Base-by-base conservation (phyloP, 2,888 invertebrate species). In the Pristionchus fissidentatus region DNA sequence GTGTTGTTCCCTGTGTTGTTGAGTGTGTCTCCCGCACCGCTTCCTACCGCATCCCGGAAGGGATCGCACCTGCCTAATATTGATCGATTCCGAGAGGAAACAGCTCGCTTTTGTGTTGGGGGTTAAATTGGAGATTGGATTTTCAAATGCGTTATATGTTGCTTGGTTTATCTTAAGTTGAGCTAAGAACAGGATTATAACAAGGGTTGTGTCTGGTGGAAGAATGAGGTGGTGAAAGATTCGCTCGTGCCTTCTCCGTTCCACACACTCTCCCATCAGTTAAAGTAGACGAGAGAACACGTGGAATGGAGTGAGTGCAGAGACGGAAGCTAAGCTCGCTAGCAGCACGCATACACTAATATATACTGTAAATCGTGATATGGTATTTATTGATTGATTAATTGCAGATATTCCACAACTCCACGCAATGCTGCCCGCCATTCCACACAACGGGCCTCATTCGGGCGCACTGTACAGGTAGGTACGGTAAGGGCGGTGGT, bases 1-100 rank as follows among this genome's bases (percentile, higher is more conserved):
- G 66, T 66, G 66, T 38, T 38, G 19, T 38, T 66, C 66, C 66
- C 38, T 66, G 66, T 66, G 66, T 66, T n/a, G n/a, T n/a, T 66
- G 66, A 13, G 66, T 66, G 66, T 66, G 35, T 38, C 19, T 66
- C 66, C 66, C 38, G 66, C 66, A 66, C 66, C 35, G 66, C 66
- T 66, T 66, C 38, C 66, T 66, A 38, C 66, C 66, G 66, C 38
- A 66, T 66, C 66, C 66, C n/a, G 22, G 15, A 62, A 1, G 35
- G 38, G 22, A 66, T 66, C 0, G 66, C 66, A 66, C 66, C 13
- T 7, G 38, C 38, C 66, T 66, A 66, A 66, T 66, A n/a, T 10
- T 15, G 5, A 66, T 66, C 22, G 22, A 66, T 66, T 66, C 66
- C 22, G 66, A 38, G 35, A 35, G 22, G 38, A 8, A 35, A 10